phyloP scores from a whole-genome alignment of 1,140 invertebrate genomes.

The Papilio polytes region DNA sequence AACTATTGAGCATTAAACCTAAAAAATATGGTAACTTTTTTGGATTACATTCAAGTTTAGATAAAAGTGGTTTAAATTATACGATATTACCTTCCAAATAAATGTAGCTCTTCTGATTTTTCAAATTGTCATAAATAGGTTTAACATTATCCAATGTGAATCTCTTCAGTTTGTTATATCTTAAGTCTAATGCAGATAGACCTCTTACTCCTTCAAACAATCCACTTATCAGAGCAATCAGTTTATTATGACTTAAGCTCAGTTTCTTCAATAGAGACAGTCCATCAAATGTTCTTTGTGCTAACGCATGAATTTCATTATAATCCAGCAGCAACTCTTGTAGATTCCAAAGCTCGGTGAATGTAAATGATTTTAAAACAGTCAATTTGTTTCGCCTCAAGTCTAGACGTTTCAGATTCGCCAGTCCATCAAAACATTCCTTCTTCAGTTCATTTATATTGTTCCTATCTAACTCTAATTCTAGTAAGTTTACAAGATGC shows the following conservation, averaged over 20 bases:
- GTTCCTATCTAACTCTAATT: conserved; percentile 89
- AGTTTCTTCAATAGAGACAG: conserved; percentile 88
- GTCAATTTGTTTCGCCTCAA: conserved; percentile 88
- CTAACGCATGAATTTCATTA: conserved; percentile 87
- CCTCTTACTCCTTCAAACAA: conserved; percentile 87
- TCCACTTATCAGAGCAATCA: conserved; percentile 87
- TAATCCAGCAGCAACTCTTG: conserved; percentile 89
- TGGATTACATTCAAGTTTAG: neutral
- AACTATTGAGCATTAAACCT: neutral
- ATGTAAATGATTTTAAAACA: conserved; percentile 89
- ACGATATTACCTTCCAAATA: conserved; percentile 89
- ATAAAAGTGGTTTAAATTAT: neutral
- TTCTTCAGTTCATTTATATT: conserved; percentile 87
- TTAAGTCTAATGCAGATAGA: conserved; percentile 88
- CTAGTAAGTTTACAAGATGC: conserved; percentile 86
- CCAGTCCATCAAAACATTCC: conserved; percentile 89
- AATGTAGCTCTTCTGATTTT: conserved; percentile 87
- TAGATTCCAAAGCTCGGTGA: conserved; percentile 89
- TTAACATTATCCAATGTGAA: conserved; percentile 89
- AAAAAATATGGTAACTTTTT: too few species aligned
- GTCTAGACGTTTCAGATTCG: conserved; percentile 87
- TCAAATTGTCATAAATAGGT: conserved; percentile 91
- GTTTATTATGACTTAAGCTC: conserved; percentile 89
- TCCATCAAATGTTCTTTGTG: conserved; percentile 89
- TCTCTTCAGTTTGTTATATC: conserved; percentile 89